Percentiles rank a stretch among this genome's conserved stretches.
These are phyloP conservation scores for Pollachius pollachius DNA, from an alignment of 2,113 vertebrate genomes.

Conservation along the genomic window DNA sequence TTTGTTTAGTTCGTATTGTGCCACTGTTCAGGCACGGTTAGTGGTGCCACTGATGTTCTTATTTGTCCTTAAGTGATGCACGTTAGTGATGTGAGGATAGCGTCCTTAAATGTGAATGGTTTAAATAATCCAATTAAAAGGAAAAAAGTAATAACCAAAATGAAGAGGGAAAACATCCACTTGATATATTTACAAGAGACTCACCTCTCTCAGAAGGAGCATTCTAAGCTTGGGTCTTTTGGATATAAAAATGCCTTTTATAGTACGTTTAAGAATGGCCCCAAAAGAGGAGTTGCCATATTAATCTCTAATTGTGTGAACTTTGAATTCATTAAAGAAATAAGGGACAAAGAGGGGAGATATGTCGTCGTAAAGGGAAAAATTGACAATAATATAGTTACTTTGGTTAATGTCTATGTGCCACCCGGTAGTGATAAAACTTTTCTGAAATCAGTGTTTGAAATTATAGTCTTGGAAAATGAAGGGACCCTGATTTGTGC, in stretches of 20 bases:
- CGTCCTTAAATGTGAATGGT: slow-evolving; percentile 3
- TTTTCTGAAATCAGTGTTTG: no score
- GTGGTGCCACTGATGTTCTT: no score
- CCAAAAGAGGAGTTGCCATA: no score
- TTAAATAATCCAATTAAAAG: background rate
- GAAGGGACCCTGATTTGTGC: no score
- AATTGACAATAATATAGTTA: no score
- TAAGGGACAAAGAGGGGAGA: background rate
- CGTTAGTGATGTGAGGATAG: background rate
- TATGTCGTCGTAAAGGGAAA: slow-evolving; percentile 2
- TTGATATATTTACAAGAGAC: slow-evolving; percentile 4
- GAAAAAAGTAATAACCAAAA: background rate
- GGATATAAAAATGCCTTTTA: background rate
- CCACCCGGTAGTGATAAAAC: no score
- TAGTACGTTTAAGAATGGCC: background rate
- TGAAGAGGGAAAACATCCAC: background rate
- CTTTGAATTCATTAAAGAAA: slow-evolving; percentile 2
- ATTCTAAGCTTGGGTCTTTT: background rate
- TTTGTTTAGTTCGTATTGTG: no score
- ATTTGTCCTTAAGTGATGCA: no score
- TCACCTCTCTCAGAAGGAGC: background rate
- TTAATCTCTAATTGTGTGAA: no score
- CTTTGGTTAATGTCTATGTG: no score
- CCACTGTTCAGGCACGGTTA: no score
- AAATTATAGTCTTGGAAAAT: no score